Percentiles rank a stretch among this genome's conserved stretches.
phyloP scores from a whole-genome alignment of 2,797 vertebrate genomes.

The Tapirus indicus region DNA sequence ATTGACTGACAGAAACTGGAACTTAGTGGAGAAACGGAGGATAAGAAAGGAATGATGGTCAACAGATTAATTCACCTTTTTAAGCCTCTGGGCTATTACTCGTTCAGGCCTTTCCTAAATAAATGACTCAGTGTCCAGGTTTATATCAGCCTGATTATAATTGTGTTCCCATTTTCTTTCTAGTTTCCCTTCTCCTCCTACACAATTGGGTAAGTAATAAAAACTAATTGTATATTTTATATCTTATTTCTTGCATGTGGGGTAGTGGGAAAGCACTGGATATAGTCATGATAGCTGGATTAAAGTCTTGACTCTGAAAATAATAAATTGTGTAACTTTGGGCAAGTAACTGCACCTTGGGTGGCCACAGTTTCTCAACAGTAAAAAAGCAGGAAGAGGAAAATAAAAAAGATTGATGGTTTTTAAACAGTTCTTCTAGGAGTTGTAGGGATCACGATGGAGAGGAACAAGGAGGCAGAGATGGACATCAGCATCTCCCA shows the following conservation, averaged over 20 bases:
- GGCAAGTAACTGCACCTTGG: not conserved
- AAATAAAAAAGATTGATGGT: not conserved
- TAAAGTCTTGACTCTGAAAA: slow-evolving; percentile 5
- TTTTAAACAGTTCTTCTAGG: slow-evolving; percentile 4
- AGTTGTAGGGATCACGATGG: not conserved
- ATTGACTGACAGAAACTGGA: not conserved
- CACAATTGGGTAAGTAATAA: slow-evolving; percentile 85
- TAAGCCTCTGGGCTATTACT: not conserved
- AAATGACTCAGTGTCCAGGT: not conserved
- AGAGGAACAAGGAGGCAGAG: not conserved
- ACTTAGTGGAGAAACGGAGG: slow-evolving; percentile 54
- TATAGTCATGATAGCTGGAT: not conserved
- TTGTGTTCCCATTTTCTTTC: slow-evolving; percentile 71
- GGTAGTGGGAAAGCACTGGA: not conserved
- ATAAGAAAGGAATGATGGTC: slow-evolving; percentile 63
- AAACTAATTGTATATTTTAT: slow-evolving; percentile 12
- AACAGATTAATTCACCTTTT: not conserved
- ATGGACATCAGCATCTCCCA: not conserved
- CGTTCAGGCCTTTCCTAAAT: not conserved
- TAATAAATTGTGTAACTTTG: not conserved
- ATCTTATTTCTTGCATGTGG: not conserved
- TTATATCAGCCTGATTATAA: slow-evolving; percentile 74
- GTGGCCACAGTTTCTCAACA: not conserved
- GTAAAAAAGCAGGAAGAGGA: slow-evolving; percentile 13
- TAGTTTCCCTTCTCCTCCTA: slow-evolving; percentile 80